Evolutionary conservation across 1,140 invertebrate species (phyloP), one percentile per base, ranked within the genome.

Genomic region (Mya arenaria): DNA sequence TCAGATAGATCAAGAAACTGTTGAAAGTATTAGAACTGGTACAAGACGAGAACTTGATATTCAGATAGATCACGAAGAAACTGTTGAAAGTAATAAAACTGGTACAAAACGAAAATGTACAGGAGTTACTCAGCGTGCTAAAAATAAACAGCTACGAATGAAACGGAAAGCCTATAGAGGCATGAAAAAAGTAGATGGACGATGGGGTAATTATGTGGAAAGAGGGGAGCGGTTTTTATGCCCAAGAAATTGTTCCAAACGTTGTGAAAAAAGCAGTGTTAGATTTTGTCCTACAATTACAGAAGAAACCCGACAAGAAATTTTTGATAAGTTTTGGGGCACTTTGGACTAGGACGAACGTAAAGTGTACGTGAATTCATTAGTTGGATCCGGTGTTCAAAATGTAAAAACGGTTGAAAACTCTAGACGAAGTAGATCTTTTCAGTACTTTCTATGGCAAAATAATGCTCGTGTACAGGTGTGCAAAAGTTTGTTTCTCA

Each of bases 91-190:
- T 28, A 68, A 17, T 8, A 25, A 25, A 68, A 4, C 48, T 37
- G 65, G 23, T 25, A 23, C 25, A 28, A 44, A 68, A 44, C 13
- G n/a, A n/a, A n/a, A n/a, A n/a, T n/a, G n/a, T n/a, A n/a, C n/a
- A n/a, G n/a, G n/a, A n/a, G n/a, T n/a, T n/a, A n/a, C n/a, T n/a
- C n/a, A n/a, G n/a, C n/a, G n/a, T n/a, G n/a, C n/a, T n/a, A 8
- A 44, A 44, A 68, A 68, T 41, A 80, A 58, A 41, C n/a, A 36
- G 4, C 69, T 72, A 32, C 25, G 69, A 17, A 72, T 72, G 48
- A 8, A 72, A 72, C 44, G 69, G 19, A 72, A 72, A 32, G 1
- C 25, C 13, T 72, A 55, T 23, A 72, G 37, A 36, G 44, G 69
- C 4, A 55, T 72, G 28, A 56, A 32, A 34, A 72, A 72, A 30